phyloP scores from a whole-genome alignment of 1,140 invertebrate species.

The Melitaea cinxia region DNA sequence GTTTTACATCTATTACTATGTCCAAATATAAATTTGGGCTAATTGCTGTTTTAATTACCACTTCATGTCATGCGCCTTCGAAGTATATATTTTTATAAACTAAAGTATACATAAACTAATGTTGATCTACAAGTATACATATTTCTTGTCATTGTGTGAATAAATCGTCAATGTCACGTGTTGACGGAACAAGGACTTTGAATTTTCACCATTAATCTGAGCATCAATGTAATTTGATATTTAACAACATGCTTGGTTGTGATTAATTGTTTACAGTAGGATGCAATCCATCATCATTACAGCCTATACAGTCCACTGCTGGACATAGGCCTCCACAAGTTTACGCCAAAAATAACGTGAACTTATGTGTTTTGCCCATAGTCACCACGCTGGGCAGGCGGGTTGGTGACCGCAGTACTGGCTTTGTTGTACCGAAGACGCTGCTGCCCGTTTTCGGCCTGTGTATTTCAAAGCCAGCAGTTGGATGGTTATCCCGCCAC shows the following conservation, averaged over 20 bases:
- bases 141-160: neutral
- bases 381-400: no score
- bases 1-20: neutral
- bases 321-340: no score
- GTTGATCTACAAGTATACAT: neutral
- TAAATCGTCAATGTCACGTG: constrained; percentile 13
- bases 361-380: no score
- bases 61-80: neutral
- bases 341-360: no score
- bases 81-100: neutral
- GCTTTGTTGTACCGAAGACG: no score
- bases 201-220: constrained; percentile 31
- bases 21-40: neutral
- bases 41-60: neutral
- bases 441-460: no score
- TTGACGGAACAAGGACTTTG: constrained; percentile 23
- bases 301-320: no score
- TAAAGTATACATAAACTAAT: no score
- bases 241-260: constrained; percentile 23
- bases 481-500: no score
- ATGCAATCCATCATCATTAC: constrained; percentile 42
- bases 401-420: no score
- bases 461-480: no score
- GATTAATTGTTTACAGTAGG: constrained; percentile 46
- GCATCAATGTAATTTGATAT: constrained; percentile 30